Base-by-base conservation (phyloP, 2,113 vertebrate genomes). In the Solenodon paradoxus region DNA sequence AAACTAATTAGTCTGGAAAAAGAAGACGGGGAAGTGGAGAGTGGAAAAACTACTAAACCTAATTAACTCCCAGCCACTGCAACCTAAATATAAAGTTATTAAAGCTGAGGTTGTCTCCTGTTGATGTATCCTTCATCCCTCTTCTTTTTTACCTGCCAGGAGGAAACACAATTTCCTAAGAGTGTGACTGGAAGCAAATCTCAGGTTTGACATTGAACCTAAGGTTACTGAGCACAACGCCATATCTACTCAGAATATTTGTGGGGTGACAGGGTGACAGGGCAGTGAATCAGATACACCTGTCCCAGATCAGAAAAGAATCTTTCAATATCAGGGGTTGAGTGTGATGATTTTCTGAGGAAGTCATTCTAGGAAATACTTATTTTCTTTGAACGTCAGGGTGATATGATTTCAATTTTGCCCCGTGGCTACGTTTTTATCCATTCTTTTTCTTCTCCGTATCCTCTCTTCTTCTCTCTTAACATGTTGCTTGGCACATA, bases 1-100 rank as follows among this genome's bases (percentile, higher is more conserved):
- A 97, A 98, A 95, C 97, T 98, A 98, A 98, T 99, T 98, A 98
- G 96, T 95, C 94, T 94, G 96, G 94, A 97, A 97, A 96, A 96
- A 83, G 53, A 69, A 87, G 66, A 51, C 45, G 38, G 42, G 96
- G 96, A 96, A 94, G 96, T 78, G 20, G 8, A 55, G 22, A 90
- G 40, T 24, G 9, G 19, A 96, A 98, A 98, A 97, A 83, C 72
- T 57, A 95, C 88, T 95, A 98, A 92, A 95, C 95, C 97, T 98
- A 98, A 98, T 98, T 98, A 98, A 97, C 98, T 98, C 96, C 95
- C 93, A 97, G 84, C 86, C 97, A 97, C 90, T 20, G 68, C 94
- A 94, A 96, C 96, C 97, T 97, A 97, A 97, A 95, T 80, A 95
- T 19, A 96, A 97, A 97, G 85, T 92, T 95, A 71, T 69, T 77